Base-by-base conservation (phyloP, 2,797 vertebrate genomes). In the Meda fulgida region DNA sequence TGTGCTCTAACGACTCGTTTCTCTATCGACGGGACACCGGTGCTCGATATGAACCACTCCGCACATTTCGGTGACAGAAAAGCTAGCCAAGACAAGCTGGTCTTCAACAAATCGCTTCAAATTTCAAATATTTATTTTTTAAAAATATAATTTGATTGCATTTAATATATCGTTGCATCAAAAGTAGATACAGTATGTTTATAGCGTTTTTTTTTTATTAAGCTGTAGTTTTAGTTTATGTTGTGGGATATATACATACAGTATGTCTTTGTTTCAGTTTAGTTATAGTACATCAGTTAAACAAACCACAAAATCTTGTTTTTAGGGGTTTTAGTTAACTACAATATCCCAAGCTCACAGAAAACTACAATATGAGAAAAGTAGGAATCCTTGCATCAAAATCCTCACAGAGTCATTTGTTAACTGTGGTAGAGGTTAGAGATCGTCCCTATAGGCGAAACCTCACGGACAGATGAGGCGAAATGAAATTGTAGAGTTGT, bases 401-500 rank as follows among this genome's bases (percentile, higher is more conserved):
- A 72, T 76, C 71, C 34, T 60, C 76, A 63, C 65, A 66, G 71
- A 36, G 31, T 72, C 31, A n/a, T 81, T 60, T 34, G 77, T 40
- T 81, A 79, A 84, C 73, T 29, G 38, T 14, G 11, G 81, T 58
- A 77, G 63, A 80, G 85, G 73, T 72, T 40, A 70, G 72, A 78
- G 66, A 66, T 85, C 66, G 5, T 58, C 72, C 71, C 65, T 67
- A 36, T 55, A 70, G 81, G 26, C 77, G 48, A 73, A 66, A 53
- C 29, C 60, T 87, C 81, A 84, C 16, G 34, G 60, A 84, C 79
- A 84, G 79, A 86, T 84, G 72, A 89, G 70, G 53, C 34, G 29
- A 21, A 26, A 84, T 84, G 73, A 83, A 77, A 88, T 80, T 69
- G 70, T 84, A 85, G 55, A 86, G 78, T 51, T 88, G 87, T 88